Base-by-base conservation (phyloP, 2,797 vertebrate genomes). In the Cheirogaleus major region DNA sequence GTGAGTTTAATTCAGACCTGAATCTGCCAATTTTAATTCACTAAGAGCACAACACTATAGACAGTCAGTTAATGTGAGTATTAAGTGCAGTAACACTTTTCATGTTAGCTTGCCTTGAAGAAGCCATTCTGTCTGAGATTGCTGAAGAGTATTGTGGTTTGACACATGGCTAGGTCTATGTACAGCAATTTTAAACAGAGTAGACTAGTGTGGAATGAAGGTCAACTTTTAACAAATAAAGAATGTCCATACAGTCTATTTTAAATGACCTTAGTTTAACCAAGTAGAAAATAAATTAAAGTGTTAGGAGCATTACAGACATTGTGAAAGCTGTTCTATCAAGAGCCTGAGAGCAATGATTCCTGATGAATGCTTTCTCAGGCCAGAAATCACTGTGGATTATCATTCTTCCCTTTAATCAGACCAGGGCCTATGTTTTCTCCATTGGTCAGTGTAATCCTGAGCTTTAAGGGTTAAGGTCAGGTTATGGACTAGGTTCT, bases 1-100 rank as follows among this genome's bases (percentile, higher is more conserved):
- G 27, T 59, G 73, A 70, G 43, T 57, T 94, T 88, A 83, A 92
- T 70, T 88, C 15, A 90, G 52, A 57, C 11, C 30, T 67, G 75
- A 88, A 15, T 81, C 15, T 80, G 22, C 23, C 59, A 5, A 69
- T 69, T 87, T 95, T 88, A 92, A 87, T 82, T 88, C 52, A 93
- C 6, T 78, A 13, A 52, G 10, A 69, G 45, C 10, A 65, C 10
- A 91, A 2, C 15, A 70, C 13, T 84, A 52, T 85, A 85, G 30
- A 2, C 20, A 87, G 10, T 45, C 17, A 67, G 15, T 70, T 61
- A 92, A 35, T 65, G 38, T 41, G 22, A 55, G 20, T 22, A 55
- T 43, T 57, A 83, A 93, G 17, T 15, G 27, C 22, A 78, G 59
- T 11, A 87, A 84, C n/a, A 48, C 4, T 70, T 85, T 35, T 38